These are phyloP conservation scores for Galerucella calmariensis DNA, from an alignment of 2,888 invertebrate genomes.

Conservation along the genomic window DNA sequence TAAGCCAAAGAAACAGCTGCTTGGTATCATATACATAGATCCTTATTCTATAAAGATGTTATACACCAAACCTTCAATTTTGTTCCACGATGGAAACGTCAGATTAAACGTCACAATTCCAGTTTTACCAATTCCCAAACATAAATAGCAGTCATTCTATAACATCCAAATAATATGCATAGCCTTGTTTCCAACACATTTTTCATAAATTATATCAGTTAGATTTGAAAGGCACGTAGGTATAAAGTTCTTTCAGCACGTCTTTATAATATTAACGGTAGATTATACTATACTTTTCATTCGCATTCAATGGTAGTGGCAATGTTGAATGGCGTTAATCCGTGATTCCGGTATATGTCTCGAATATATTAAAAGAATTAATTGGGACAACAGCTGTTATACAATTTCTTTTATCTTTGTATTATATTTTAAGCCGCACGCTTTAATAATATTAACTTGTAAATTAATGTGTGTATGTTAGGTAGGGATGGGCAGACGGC, in stretches of 20 bases:
- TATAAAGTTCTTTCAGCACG: constrained; percentile 20
- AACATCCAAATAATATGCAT: background rate
- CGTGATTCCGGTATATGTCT: constrained; percentile 43
- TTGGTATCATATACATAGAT: too few relatives aligned
- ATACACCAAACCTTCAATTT: too few relatives aligned
- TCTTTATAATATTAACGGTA: constrained; percentile 27
- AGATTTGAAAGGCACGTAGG: constrained; percentile 23
- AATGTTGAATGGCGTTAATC: constrained; percentile 40
- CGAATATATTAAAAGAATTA: constrained; percentile 46
- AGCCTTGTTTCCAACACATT: background rate
- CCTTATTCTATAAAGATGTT: too few relatives aligned
- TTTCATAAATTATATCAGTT: background rate
- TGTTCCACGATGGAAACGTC: too few relatives aligned
- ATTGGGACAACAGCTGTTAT: constrained; percentile 44
- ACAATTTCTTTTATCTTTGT: constrained; percentile 25
- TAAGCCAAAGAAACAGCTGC: too few relatives aligned
- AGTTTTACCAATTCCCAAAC: too few relatives aligned
- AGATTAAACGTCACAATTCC: too few relatives aligned
- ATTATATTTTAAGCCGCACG: constrained; percentile 30
- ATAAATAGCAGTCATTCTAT: background rate
- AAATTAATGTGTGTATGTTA: constrained; percentile 26
- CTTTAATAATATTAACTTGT: constrained; percentile 33
- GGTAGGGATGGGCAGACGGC: constrained; percentile 5
- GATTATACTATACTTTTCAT: constrained; percentile 21
- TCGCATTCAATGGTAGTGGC: constrained; percentile 32